These are phyloP conservation scores for Alethe castanea DNA, from an alignment of 2,113 vertebrate genomes.

Conservation along the genomic window DNA sequence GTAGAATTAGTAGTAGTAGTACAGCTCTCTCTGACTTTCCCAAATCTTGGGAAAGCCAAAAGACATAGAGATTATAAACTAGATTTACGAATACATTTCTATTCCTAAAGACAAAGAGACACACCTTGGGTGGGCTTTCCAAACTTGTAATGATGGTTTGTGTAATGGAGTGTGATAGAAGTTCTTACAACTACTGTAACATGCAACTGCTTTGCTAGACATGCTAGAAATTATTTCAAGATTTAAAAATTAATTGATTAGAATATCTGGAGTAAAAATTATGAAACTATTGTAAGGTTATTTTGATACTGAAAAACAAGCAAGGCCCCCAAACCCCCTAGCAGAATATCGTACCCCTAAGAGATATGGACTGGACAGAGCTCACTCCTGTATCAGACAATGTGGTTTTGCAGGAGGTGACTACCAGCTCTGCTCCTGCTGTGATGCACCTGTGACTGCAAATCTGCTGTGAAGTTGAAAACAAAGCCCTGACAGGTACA, in stretches of 20 bases:
- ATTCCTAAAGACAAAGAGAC: neutral
- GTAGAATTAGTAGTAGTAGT: neutral
- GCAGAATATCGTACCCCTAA: neutral
- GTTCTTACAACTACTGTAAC: neutral
- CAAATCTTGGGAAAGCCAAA: neutral
- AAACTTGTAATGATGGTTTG: neutral
- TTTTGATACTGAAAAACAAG: neutral
- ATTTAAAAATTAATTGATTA: neutral
- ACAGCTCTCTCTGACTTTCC: neutral
- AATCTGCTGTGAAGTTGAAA: neutral
- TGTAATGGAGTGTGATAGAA: neutral
- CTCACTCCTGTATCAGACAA: neutral
- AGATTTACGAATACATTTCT: rapidly evolving
- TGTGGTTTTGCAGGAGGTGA: neutral
- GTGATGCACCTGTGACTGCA: rapidly evolving
- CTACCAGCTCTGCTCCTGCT: neutral
- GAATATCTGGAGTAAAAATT: neutral
- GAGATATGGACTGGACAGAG: neutral
- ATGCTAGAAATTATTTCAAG: neutral
- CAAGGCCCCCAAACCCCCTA: rapidly evolving
- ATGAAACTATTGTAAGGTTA: neutral
- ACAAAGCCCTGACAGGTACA: rapidly evolving
- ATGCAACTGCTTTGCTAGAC: neutral
- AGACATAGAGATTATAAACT: neutral
- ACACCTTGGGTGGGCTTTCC: neutral